Evolutionary conservation across 64 coral and sea anemone species (phyloP).

Genomic region (Pocillopora damicornis): DNA sequence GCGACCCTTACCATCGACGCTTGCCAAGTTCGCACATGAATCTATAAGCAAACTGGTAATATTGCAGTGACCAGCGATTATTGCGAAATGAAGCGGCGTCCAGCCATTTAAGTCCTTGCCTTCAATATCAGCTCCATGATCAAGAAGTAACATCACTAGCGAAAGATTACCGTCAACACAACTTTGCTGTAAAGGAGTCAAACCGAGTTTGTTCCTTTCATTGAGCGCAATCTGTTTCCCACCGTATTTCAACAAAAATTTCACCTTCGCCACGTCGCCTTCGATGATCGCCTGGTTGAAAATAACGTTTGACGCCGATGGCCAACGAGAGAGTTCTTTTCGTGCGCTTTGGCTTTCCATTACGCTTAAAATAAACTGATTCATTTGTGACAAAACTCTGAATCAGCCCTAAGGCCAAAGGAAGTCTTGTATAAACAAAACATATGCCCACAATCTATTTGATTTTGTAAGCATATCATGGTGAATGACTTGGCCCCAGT

Average conservation of each 20-base stretch:
- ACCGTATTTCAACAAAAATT: slow-evolving; percentile 62
- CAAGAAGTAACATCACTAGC: slow-evolving; percentile 37
- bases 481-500: not conserved
- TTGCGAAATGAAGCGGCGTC: slow-evolving; percentile 36
- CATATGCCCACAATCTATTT: not conserved
- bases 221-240: slow-evolving; percentile 45
- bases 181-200: slow-evolving; percentile 62
- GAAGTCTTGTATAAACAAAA: not conserved
- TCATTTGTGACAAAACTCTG: not conserved
- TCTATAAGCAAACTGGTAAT: slow-evolving; percentile 50
- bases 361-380: slow-evolving; percentile 11
- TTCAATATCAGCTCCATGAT: slow-evolving; percentile 47
- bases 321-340: slow-evolving; percentile 46
- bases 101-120: slow-evolving; percentile 32
- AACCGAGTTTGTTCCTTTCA: slow-evolving; percentile 36
- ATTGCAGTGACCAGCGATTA: slow-evolving; percentile 26
- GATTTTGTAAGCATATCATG: not conserved
- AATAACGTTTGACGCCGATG: slow-evolving; percentile 41
- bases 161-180: slow-evolving; percentile 30
- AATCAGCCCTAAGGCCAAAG: no score
- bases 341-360: slow-evolving; percentile 26
- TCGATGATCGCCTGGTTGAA: slow-evolving; percentile 57
- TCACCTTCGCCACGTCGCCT: slow-evolving; percentile 51
- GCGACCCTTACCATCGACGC: slow-evolving; percentile 46
- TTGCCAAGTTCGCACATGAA: slow-evolving; percentile 44